Percentiles rank a stretch among this genome's conserved stretches.
These are phyloP conservation scores for Nyctereutes procyonoides DNA, from an alignment of 2,113 vertebrate species.

Conservation along the genomic window DNA sequence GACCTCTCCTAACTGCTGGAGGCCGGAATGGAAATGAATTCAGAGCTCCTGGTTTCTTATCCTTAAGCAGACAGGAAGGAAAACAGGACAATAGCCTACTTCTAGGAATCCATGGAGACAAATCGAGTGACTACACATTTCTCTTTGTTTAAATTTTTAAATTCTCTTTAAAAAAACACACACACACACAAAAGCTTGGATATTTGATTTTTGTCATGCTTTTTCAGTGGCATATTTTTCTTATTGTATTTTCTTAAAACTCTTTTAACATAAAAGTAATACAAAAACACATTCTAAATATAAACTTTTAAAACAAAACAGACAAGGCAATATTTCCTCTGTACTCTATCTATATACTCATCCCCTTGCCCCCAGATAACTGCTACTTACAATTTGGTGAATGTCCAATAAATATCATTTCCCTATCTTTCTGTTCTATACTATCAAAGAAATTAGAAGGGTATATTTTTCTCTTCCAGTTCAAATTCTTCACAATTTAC, in stretches of 20 bases:
- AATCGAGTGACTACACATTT: neutral
- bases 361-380: neutral
- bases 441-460: neutral
- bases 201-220: neutral
- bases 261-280: neutral
- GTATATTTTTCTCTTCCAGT: slow-evolving; percentile 17
- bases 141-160: neutral
- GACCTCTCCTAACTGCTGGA: neutral
- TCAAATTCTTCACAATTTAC: slow-evolving; percentile 31
- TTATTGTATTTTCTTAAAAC: neutral
- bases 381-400: neutral
- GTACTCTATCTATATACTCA: neutral
- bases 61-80: neutral
- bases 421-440: neutral
- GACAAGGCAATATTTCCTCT: neutral
- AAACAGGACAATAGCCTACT: neutral
- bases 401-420: neutral
- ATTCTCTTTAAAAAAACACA: neutral
- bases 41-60: neutral
- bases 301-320: neutral
- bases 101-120: neutral
- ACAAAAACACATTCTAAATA: neutral
- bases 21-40: neutral
- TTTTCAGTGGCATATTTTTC: slow-evolving; percentile 23
- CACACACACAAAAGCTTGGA: neutral